Evolutionary conservation across 1,140 invertebrate genomes (phyloP), one percentile per base, ranked within the genome.

Genomic region (Aphaenogaster ashmeadi): DNA sequence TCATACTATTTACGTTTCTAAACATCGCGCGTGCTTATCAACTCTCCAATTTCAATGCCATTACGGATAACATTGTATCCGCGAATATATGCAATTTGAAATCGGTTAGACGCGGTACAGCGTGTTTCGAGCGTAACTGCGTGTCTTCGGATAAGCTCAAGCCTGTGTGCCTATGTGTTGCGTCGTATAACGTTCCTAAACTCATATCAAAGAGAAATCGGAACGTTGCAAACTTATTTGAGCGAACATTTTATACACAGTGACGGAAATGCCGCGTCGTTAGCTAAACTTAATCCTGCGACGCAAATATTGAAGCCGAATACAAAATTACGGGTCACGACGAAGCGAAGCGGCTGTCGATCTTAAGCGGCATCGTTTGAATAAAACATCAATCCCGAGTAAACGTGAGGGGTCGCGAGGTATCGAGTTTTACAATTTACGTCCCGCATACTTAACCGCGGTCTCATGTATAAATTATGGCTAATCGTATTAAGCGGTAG

Each of bases 181-280:
- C 41, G 27, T 72, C 62, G 27, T n/a, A 52, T 54, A 67, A 47
- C 69, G 33, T 62, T 62, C 18, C 84, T 71, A 77, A 72, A 27
- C 38, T 11, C 56, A 21, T 79, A 66, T 91, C 90, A 90, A 90
- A 88, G 89, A 72, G 89, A 90, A 89, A 90, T 87, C 44, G 86
- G 72, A 83, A 84, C 71, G 81, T 33, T 38, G 69, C 77, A 36
- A 69, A 38, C 86, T 85, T 77, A 80, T 69, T 69, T 21, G 56
- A 83, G 50, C 58, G 69, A 89, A 64, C 33, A 54, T 86, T 56
- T 89, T 88, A 80, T 89, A 77, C 18, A 69, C 38, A n/a, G 52
- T 27, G 52, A 44, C 69, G 84, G 81, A 77, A 87, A 87, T 77
- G 50, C n/a, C 56, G 52, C 77, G 71, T 87, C 81, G 74, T 88